Percentiles rank a stretch among this genome's conserved stretches.
phyloP scores from a whole-genome alignment of 2,797 vertebrate species.

The Australoheros facetus region DNA sequence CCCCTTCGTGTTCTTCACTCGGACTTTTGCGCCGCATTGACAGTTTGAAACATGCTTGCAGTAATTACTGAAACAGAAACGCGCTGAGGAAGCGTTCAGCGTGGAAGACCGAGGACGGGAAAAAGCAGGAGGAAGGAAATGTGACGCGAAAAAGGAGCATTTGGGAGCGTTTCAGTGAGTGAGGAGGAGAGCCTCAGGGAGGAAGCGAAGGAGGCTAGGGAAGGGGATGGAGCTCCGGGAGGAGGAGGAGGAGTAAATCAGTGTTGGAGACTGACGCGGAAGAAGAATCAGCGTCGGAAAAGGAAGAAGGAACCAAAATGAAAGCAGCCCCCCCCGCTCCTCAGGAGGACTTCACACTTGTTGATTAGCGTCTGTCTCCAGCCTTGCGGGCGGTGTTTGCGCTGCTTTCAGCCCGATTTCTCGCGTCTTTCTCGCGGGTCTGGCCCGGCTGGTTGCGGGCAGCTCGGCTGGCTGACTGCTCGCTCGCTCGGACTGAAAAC shows the following conservation, averaged over 20 bases:
- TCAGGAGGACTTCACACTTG: slow-evolving; percentile 42
- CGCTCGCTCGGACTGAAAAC: slow-evolving; percentile 4
- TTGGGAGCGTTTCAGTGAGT: not conserved
- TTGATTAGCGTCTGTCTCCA: slow-evolving; percentile 18
- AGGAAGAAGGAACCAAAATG: slow-evolving; percentile 30
- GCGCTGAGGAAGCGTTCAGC: too few species aligned
- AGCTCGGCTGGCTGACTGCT: slow-evolving; percentile 2
- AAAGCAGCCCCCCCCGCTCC: not conserved
- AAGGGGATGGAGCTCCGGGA: not conserved
- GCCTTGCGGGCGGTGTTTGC: not conserved
- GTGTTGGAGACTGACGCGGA: slow-evolving; percentile 60
- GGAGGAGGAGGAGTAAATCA: slow-evolving; percentile 59
- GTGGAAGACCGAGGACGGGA: not conserved
- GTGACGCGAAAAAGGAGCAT: not conserved
- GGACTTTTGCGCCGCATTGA: too few species aligned
- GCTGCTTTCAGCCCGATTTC: not conserved
- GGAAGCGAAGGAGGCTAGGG: not conserved
- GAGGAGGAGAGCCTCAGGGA: not conserved
- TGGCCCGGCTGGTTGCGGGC: not conserved
- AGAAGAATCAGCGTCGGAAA: slow-evolving; percentile 24
- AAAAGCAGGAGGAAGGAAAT: not conserved
- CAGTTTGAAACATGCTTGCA: too few species aligned
- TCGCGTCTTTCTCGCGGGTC: not conserved
- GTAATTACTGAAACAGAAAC: too few species aligned
- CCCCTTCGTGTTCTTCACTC: too few species aligned